Conservation (phyloP, 2,888 invertebrate species). For the Oligia fasciuncula region DNA sequence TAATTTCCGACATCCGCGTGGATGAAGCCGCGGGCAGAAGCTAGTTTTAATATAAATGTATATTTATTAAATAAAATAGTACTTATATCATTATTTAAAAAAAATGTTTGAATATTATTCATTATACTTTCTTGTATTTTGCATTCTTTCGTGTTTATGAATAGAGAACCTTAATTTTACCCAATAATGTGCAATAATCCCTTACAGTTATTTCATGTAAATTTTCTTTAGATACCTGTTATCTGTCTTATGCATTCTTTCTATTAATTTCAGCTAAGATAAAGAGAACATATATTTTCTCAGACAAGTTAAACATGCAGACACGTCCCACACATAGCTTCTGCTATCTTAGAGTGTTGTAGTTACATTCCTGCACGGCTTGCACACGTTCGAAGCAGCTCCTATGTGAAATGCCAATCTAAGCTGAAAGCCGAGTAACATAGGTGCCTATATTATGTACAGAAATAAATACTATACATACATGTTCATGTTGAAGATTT, state of each 20-base stretch:
- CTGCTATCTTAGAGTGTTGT: slow-evolving; percentile 1
- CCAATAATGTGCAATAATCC: too few species aligned
- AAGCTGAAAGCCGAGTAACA: neutral
- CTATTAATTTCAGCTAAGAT: neutral
- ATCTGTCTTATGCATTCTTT: neutral
- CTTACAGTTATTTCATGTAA: neutral
- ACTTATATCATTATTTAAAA: too few species aligned
- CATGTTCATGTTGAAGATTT: slow-evolving; percentile 2
- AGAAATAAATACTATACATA: neutral
- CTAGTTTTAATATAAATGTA: neutral
- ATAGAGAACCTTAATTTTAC: neutral
- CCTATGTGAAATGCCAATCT: slow-evolving; percentile 17
- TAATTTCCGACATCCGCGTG: too few species aligned
- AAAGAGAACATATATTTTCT: neutral
- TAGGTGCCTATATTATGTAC: too few species aligned
- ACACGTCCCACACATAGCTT: slow-evolving; percentile 15
- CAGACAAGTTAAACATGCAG: neutral
- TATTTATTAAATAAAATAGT: too few species aligned
- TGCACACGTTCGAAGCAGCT: neutral
- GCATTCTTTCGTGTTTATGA: neutral
- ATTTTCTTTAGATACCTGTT: neutral
- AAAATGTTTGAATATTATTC: too few species aligned
- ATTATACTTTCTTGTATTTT: neutral
- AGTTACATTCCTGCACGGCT: slow-evolving; percentile 7
- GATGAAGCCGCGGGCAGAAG: neutral